Evolutionary conservation across 2,113 vertebrate species (phyloP), one percentile per base, ranked within the genome.

Genomic region (Antechinus flavipes): DNA sequence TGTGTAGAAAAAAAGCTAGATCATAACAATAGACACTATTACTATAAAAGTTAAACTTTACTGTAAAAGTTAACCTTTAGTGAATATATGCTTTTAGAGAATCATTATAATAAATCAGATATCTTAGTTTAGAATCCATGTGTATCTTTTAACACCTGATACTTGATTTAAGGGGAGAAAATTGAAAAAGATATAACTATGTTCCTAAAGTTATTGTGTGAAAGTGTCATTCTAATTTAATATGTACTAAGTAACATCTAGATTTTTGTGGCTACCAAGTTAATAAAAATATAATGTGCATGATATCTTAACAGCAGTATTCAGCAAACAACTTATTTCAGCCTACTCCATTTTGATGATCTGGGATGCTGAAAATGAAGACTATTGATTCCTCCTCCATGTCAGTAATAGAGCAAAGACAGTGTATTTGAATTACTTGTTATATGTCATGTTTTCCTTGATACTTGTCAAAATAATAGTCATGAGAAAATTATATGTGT

Each of bases 151-250:
- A 19, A 93, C 10, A 61, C 56, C 56, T 25, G 24, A 9, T 58
- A 4, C 54, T 93, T 96, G 26, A 47, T 93, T 61, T 95, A n/a
- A 90, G 93, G 93, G 94, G 6, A 26, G 56, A 11, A 89, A 90
- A 90, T 24, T 26, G 58, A 91, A 93, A 95, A 94, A 89, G 68
- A 0, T 2, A 3, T 93, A 30, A 22, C 54, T 92, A 0, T 84
- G 22, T 96, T 90, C 54, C 93, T 93, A 90, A 58, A 93, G 95
- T 93, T 90, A 54, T 55, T 58, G 19, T n/a, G 16, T 84, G 68
- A 84, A 1, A 42, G 6, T 84, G 7, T 42, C n/a, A 84, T 84
- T 84, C n/a, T 84, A 22, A 84, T 42, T 84, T 84, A 42, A 84
- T 84, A 23, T 35, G 23, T 84, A 84, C 35, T 42, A 42, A 23